phyloP scores from a whole-genome alignment of 2,113 vertebrate genomes.

The Leptocoma aspasia region DNA sequence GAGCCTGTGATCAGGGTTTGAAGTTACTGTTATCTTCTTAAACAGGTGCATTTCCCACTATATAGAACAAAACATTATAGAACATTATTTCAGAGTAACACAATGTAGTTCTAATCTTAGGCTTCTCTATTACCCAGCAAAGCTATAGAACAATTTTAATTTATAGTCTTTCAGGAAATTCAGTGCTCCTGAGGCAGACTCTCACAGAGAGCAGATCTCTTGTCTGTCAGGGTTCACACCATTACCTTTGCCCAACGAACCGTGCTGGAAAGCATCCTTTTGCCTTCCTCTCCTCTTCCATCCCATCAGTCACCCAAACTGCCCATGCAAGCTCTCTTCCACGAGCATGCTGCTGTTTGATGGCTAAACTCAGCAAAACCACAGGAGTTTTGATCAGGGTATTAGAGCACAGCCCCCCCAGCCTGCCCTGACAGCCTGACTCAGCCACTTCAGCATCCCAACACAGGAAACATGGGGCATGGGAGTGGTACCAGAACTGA shows the following conservation, averaged over 20 bases:
- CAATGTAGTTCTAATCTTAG: not conserved
- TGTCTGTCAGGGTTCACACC: not conserved
- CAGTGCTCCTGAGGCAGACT: not conserved
- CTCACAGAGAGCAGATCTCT: not conserved
- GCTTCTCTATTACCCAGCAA: not conserved
- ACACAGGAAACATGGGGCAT: fast-evolving
- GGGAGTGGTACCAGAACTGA: not conserved
- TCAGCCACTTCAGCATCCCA: not conserved
- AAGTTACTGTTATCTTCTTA: not conserved
- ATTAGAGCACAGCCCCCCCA: not conserved
- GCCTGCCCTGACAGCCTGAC: not conserved
- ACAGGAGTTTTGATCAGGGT: not conserved
- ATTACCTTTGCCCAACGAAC: not conserved
- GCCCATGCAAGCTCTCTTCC: not conserved
- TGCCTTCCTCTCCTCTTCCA: not conserved
- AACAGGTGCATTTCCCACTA: not conserved
- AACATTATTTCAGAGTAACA: not conserved
- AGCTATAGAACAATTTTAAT: not conserved
- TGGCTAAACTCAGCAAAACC: not conserved
- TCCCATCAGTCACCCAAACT: not conserved
- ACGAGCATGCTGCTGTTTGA: not conserved
- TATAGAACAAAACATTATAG: not conserved
- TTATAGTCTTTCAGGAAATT: not conserved
- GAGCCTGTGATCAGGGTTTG: not conserved
- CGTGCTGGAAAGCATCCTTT: not conserved